phyloP scores from a whole-genome alignment of 2,113 vertebrate species.

The Glareola pratincola region DNA sequence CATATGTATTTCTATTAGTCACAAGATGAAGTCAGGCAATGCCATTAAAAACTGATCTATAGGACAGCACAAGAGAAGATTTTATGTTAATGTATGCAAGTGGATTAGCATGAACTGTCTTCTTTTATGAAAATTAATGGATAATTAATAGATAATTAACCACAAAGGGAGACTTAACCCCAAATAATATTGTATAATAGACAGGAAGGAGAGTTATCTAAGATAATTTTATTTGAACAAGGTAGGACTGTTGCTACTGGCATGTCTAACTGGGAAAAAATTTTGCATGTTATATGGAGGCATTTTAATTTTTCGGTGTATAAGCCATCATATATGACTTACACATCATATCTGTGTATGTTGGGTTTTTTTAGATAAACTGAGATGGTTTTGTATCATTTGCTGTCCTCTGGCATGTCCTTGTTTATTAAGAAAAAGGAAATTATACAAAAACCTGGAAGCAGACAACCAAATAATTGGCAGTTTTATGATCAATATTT shows the following conservation, averaged over 20 bases:
- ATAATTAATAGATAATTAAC: constrained; percentile 28
- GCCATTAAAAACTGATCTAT: not conserved
- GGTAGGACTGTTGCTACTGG: not conserved
- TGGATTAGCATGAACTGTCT: not conserved
- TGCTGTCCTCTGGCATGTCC: not conserved
- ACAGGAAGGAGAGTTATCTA: not conserved
- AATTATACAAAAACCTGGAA: not conserved
- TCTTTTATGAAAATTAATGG: not conserved
- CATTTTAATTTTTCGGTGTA: not conserved
- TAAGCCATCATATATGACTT: not conserved
- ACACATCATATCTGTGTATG: too few relatives aligned
- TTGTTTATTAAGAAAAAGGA: not conserved
- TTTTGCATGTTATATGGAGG: not conserved
- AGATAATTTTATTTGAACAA: not conserved
- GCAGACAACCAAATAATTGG: not conserved
- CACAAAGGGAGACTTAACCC: not conserved
- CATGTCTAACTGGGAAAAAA: not conserved
- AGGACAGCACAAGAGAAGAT: not conserved
- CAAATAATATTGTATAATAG: not conserved
- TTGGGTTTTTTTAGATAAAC: not conserved
- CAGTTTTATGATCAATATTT: not conserved
- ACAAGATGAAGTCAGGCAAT: not conserved
- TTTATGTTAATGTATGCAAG: constrained; percentile 15
- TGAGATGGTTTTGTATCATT: not conserved
- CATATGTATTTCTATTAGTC: not conserved